Evolutionary conservation across 2,797 vertebrate species (phyloP).

Genomic region (Malacoraja senta): DNA sequence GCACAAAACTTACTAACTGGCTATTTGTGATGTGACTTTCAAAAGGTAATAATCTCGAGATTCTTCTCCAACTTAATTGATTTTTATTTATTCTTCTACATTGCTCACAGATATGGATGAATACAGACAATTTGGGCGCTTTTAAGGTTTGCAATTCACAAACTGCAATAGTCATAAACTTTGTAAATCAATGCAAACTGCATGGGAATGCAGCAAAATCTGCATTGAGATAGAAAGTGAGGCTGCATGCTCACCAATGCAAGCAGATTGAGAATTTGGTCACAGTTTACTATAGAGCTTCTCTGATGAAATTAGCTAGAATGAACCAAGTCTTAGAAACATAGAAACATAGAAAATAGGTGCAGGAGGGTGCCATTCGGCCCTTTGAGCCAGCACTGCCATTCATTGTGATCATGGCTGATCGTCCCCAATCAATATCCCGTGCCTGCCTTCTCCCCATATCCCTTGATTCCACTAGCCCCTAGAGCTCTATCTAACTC

Average conservation of each 20-base stretch:
- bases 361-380: no score
- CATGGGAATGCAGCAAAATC: background rate
- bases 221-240: background rate
- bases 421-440: no score
- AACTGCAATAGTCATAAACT: background rate
- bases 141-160: background rate
- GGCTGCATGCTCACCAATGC: background rate
- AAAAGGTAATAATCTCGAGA: background rate
- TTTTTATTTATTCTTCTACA: background rate
- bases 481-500: no score
- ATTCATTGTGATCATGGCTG: no score
- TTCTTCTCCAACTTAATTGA: background rate
- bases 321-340: background rate
- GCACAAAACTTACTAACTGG: background rate
- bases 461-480: no score
- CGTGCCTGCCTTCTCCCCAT: no score
- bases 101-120: background rate
- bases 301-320: background rate
- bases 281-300: background rate
- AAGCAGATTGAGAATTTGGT: background rate
- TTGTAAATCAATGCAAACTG: background rate
- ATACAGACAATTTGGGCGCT: background rate
- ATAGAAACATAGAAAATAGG: no score
- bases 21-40: slow-evolving; percentile 10
- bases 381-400: no score